Base-by-base conservation (phyloP, 2,797 vertebrate genomes). In the Argyrosomus regius region DNA sequence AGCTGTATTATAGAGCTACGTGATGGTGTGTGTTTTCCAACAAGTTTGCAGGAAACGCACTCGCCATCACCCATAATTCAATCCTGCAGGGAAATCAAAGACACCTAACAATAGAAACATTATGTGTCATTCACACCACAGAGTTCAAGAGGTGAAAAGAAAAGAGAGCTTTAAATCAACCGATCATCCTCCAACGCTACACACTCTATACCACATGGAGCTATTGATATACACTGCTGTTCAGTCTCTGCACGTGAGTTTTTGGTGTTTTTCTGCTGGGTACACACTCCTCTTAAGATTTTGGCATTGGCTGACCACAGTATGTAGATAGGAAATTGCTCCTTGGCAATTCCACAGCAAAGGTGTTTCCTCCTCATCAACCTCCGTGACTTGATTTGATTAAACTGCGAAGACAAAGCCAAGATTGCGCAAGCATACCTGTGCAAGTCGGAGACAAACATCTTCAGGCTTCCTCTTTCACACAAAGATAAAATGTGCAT, bases 291-390 rank as follows among this genome's bases (percentile, higher is more conserved):
- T 4, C 48, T 48, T 13, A 22, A 35, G 20, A 58, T 28, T 41
- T 54, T 80, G 62, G 56, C 28, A 31, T 17, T 13, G 49, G 50
- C 41, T 22, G 16, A 9, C 4, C 6, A 3, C 6, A 28, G 13
- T 17, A 6, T 28, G 14, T 20, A 5, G 31, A 65, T 72, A 45
- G 92, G 88, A 92, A 93, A 74, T 64, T 26, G 52, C 17, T 65
- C 41, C 80, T 91, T 91, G 90, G 88, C 89, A 84, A 13, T 24
- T 71, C 16, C 6, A 49, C 64, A 80, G 3, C 68, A 83, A 91
- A 92, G 82, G 83, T 92, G 93, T 92, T 95, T 95, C 91, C 92
- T 89, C 74, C 26, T 59, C 26, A 50, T 75, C 53, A 73, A 70
- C 82, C 69, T 84, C 9, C 0, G 70, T 75, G 77, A 83, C 69